Base-by-base conservation (phyloP, 2,113 vertebrate genomes). In the Lates calcarifer region DNA sequence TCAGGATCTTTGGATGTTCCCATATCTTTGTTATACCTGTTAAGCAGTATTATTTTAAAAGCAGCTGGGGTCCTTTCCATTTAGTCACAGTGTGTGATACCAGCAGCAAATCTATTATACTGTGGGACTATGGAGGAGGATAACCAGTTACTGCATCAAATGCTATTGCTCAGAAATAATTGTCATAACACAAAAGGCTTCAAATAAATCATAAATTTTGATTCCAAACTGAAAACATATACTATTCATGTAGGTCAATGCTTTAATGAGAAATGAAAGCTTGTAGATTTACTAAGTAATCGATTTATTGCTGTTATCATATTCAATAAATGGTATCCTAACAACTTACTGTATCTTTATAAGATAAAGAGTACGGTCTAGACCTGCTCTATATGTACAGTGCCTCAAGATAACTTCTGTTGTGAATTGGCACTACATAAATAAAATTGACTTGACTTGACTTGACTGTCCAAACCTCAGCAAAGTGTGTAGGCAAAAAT, bases 221-320 rank as follows among this genome's bases (percentile, higher is more conserved):
- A 9, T 9, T 53, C 17, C 6, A 12, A 62, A 6, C 17, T 37
- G 20, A 24, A 53, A 35, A 67, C 35, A 13, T 22, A 29, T 12
- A 15, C 41, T 39, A 26, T 56, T 49, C 6, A 72, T 29, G 45
- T 22, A 33, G 31, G 13, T 14, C 37, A 33, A 9, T 33, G n/a
- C 13, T 67, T 69, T 35, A 2, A 62, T 57, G 22, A 75, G 17
- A 31, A 58, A 39, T 15, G 6, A 37, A 39, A 43, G 51, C 22
- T 13, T 13, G n/a, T 26, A 11, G 22, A 55, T 55, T 55, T 55
- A 13, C 26, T n/a, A 22, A 26, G 5, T 15, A 8, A 66, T 20
- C 62, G 17, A 53, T 66, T 53, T 55, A 47, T 43, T 66, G 53
- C 6, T 39, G 37, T 72, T 53, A 41, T 64, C n/a, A 20, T 62